phyloP scores from a whole-genome alignment of 2,113 vertebrate genomes.

The Corythaeola cristata region DNA sequence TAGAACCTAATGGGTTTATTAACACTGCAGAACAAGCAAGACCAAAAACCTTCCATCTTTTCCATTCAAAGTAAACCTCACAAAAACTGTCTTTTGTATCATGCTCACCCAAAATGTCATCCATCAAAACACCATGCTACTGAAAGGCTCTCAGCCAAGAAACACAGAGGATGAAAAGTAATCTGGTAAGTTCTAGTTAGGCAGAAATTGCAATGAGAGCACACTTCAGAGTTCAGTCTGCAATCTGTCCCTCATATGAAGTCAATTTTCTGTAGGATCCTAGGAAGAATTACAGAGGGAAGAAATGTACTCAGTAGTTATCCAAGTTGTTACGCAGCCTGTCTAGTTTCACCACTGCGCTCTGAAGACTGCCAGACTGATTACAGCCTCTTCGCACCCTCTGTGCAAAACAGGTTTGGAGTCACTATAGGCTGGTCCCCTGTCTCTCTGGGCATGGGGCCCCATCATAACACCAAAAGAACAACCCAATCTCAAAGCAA shows the following conservation, averaged over 20 bases:
- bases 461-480: not conserved
- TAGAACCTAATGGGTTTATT: not conserved
- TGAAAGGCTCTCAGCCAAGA: not conserved
- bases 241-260: not conserved
- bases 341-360: not conserved
- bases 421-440: not conserved
- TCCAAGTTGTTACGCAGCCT: not conserved
- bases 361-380: not conserved
- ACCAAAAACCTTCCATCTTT: not conserved
- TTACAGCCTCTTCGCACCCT: not conserved
- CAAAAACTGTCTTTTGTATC: not conserved
- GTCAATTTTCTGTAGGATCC: not conserved
- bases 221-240: not conserved
- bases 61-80: not conserved
- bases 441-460: not conserved
- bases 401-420: not conserved
- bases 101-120: not conserved
- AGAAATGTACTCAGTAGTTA: not conserved
- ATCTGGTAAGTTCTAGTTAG: not conserved
- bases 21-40: not conserved
- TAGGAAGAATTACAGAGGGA: not conserved
- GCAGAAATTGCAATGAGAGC: not conserved
- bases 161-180: not conserved
- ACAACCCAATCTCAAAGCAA: not conserved
- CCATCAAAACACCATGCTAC: not conserved